Base-by-base conservation (phyloP, 2,797 vertebrate species). In the Natrix natrix region DNA sequence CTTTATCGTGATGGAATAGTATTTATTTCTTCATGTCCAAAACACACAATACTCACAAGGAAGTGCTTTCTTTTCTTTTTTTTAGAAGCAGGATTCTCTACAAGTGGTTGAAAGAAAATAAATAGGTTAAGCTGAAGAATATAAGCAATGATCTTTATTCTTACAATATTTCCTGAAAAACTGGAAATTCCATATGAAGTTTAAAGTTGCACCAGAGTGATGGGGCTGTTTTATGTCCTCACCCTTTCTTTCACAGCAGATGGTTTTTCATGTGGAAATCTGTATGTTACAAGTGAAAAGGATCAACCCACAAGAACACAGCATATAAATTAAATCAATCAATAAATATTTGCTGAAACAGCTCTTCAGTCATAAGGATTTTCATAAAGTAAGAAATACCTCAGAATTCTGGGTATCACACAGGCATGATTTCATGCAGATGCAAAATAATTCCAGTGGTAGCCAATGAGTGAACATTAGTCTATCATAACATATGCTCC, bases 301-400 rank as follows among this genome's bases (percentile, higher is more conserved):
- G 28, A 5, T 83, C 48, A 63, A 14, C 20, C 57, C 60, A 66
- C 4, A 56, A 60, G 89, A 89, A 92, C 78, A 92, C 17, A 32
- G 66, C n/a, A 69, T 16, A 69, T 69, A 69, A 32, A 32, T 69
- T 69, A 16, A 32, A 69, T 32, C 13, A 16, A 32, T 32, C n/a
- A 69, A 32, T 69, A 3, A 69, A 90, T n/a, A n/a, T 14, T 63
- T 83, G 28, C 56, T 95, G 95, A 97, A 89, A 96, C 95, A 97
- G 90, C 87, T 0, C 0, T 66, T 94, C 91, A 88, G 86, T 95
- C 94, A 95, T 32, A 91, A 6, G 54, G 63, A 87, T 88, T 74
- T 91, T 92, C 6, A 22, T 63, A 69, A 86, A 12, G 37, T 92
- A 26, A 88, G 87, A 74, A 74, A 93, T 92, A 93, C 11, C 91